Evolutionary conservation across 2,113 vertebrate species (phyloP), one percentile per base, ranked within the genome.

Genomic region (Aegotheles bennettii): DNA sequence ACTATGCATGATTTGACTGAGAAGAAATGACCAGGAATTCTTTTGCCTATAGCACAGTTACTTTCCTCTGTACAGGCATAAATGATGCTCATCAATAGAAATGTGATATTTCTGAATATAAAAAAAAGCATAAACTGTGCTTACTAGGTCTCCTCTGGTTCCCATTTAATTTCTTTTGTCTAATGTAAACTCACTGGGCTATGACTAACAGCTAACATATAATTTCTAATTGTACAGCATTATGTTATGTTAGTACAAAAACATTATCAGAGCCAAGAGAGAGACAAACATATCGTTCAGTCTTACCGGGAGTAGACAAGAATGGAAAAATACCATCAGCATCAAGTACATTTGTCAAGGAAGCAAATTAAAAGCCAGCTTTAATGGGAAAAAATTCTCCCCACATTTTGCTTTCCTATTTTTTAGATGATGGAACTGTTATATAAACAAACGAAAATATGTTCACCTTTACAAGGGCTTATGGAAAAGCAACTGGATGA

Each of bases 161-260:
- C 80, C 90, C 84, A 69, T 97, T 97, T 97, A 97, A 97, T 97
- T 97, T 97, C 97, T 96, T 97, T 96, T 94, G 93, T 97, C 97
- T 97, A 97, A 97, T 97, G 96, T 97, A 97, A 97, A 97, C 96
- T 97, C 96, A 97, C 95, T 97, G 97, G 95, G 92, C 96, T 97
- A 95, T 97, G 97, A 97, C 97, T 97, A 97, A 97, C 92, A 95
- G 96, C 96, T 88, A 97, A 95, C 96, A 96, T 96, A 97, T 96
- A 97, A 97, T 97, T 97, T 97, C 97, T 97, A 97, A 97, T 97
- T 97, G 97, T 95, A 91, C 95, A 89, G 91, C 96, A 93, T 96
- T 97, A 97, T 97, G 94, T 95, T 97, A 94, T 97, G 96, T 95
- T 97, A 97, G 95, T 92, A 97, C 94, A 95, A 95, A 96, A 97